Percentiles rank a stretch among this genome's conserved stretches.
Conservation (phyloP, 2,888 invertebrate genomes). For the Drosophila lacicola region DNA sequence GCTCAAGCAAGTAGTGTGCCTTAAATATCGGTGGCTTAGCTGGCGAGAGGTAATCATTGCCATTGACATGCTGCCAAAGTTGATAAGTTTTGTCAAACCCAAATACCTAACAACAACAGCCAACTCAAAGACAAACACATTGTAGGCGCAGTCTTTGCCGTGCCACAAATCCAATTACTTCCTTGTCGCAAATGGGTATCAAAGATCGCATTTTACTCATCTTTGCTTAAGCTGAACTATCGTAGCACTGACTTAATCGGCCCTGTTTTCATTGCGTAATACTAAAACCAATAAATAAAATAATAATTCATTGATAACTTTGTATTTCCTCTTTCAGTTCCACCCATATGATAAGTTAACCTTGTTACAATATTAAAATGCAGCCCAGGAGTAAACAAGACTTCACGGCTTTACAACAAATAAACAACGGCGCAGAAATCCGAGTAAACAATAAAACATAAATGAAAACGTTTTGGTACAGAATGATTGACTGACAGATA, state of each 20-base stretch:
- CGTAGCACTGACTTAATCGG: too few relatives aligned
- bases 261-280: not conserved
- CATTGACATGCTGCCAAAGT: slow-evolving; percentile 53
- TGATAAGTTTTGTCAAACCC: slow-evolving; percentile 27
- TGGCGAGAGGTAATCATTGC: slow-evolving; percentile 36
- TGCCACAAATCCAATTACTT: slow-evolving; percentile 17
- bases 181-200: not conserved
- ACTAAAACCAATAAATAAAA: not conserved
- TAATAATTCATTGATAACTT: not conserved
- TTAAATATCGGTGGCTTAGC: slow-evolving; percentile 14
- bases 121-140: not conserved
- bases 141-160: not conserved
- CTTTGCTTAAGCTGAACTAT: not conserved
- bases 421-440: slow-evolving; percentile 6
- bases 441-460: not conserved
- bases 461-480: too few relatives aligned
- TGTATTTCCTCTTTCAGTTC: not conserved
- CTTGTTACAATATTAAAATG: not conserved
- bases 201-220: too few relatives aligned
- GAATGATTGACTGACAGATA: too few relatives aligned
- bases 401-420: not conserved
- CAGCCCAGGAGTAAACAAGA: slow-evolving; percentile 1
- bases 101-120: not conserved
- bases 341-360: not conserved
- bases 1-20: slow-evolving; percentile 8